Evolutionary conservation across 2,113 vertebrate genomes (phyloP), one percentile per base, ranked within the genome.

Genomic region (Hepsetus odoe): DNA sequence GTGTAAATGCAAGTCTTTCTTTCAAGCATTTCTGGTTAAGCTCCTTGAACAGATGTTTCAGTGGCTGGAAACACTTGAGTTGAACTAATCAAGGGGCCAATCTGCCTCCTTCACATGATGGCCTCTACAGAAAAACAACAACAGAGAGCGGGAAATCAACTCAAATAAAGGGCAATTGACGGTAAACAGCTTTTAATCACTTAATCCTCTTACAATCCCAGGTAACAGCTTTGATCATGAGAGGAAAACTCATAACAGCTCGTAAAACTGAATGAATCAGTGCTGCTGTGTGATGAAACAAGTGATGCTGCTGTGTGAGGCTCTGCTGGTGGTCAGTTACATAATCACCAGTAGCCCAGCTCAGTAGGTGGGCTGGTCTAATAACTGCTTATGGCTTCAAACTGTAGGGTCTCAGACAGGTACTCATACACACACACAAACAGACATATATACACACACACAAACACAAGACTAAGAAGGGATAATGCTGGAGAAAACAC

Each of bases 271-370:
- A 62, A 71, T 61, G 51, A 68, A 64, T 30, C 22, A 44, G 5
- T 1, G 42, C 44, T 40, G 40, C 38, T 75, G 40, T 61, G 42
- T 33, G 32, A 40, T 13, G 8, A 13, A 62, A 22, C 30, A 33
- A 49, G 33, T 7, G 28, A 22, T 9, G 3, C 20, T 56, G 26
- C 62, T 51, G 42, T 4, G 4, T 26, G 22, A 26, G 40, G 26
- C 14, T 5, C 51, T 8, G 16, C 28, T 20, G 24, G 38, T 40
- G 16, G 22, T 70, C 6, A 11, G 40, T 83, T 73, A 80, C 73
- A 73, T 72, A 76, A 83, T 62, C 80, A 65, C 26, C 61, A 44
- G 59, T 65, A 64, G 62, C 56, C 32, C 59, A 72, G 61, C 35
- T 76, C 20, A 59, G 12, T 28, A 66, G 62, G 14, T 76, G 30